These are phyloP conservation scores for Danio rerio DNA, from an alignment of 2,113 vertebrate genomes.

Conservation along the genomic window DNA sequence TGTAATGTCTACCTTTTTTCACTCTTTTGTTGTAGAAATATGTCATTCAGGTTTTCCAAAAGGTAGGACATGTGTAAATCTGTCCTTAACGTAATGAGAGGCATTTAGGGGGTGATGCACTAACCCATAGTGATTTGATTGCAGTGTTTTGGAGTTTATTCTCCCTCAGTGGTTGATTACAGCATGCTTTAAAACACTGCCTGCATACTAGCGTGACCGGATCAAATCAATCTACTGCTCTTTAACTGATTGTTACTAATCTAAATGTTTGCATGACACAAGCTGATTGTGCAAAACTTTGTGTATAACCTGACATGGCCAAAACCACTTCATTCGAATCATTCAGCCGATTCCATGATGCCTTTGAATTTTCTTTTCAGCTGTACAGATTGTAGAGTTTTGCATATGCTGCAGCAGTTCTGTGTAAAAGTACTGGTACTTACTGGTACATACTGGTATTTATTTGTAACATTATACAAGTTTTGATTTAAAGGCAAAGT, in stretches of 20 bases:
- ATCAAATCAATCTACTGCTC: slow-evolving; percentile 57
- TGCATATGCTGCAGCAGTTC: not conserved
- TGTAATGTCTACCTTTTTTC: slow-evolving; percentile 72
- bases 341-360: not conserved
- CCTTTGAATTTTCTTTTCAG: not conserved
- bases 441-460: not conserved
- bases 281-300: slow-evolving; percentile 36
- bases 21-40: slow-evolving; percentile 99
- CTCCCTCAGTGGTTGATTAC: slow-evolving; percentile 39
- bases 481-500: not conserved
- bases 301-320: not conserved
- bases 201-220: slow-evolving; percentile 57
- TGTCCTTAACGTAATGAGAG: slow-evolving; percentile 77
- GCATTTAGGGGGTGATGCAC: slow-evolving; percentile 35
- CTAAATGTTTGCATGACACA: slow-evolving; percentile 46
- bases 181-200: slow-evolving; percentile 60
- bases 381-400: not conserved
- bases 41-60: slow-evolving; percentile 99
- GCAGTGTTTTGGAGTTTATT: slow-evolving; percentile 55
- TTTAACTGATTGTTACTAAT: slow-evolving; percentile 55
- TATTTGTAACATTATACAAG: too few species aligned
- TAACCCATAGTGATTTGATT: slow-evolving; percentile 51
- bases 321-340: not conserved
- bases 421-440: not conserved
- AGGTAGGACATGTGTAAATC: slow-evolving; percentile 87